Percentiles rank a stretch among this genome's conserved stretches.
Conservation (phyloP, 2,797 vertebrate genomes). For the Gymnopithys bicolor region DNA sequence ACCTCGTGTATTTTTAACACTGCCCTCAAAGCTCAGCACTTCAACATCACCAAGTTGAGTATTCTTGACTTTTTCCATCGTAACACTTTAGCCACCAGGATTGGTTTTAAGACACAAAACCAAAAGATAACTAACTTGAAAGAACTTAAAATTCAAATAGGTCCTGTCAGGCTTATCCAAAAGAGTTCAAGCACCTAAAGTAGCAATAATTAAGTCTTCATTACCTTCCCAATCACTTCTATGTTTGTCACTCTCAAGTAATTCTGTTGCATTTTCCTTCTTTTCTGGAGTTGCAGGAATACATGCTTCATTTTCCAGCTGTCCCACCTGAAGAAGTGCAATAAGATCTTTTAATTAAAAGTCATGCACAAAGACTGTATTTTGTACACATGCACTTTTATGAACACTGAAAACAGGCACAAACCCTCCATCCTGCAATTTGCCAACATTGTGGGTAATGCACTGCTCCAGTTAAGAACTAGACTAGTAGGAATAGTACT, state of each 20-base stretch:
- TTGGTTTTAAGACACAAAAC: not conserved
- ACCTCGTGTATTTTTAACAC: not conserved
- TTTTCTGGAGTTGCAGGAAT: slow-evolving; percentile 6
- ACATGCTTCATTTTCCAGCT: slow-evolving; percentile 24
- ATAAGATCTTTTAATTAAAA: not conserved
- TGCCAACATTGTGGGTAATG: not conserved
- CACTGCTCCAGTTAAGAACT: not conserved
- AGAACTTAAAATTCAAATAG: not conserved
- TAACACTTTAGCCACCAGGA: not conserved
- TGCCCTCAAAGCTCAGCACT: not conserved
- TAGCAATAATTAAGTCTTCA: not conserved
- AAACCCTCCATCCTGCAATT: not conserved
- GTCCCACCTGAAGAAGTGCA: slow-evolving; percentile 44
- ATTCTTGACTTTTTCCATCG: not conserved
- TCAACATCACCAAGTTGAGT: not conserved
- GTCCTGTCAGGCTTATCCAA: not conserved
- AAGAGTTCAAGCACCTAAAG: not conserved
- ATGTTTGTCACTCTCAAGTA: not conserved
- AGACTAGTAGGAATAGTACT: not conserved
- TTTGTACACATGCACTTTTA: not conserved
- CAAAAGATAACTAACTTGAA: not conserved
- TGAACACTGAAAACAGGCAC: not conserved
- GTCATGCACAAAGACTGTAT: not conserved
- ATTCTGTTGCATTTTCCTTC: not conserved
- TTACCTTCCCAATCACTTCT: slow-evolving; percentile 57